Conservation (phyloP, 2,113 vertebrate species). For the Philantomba maxwellii region DNA sequence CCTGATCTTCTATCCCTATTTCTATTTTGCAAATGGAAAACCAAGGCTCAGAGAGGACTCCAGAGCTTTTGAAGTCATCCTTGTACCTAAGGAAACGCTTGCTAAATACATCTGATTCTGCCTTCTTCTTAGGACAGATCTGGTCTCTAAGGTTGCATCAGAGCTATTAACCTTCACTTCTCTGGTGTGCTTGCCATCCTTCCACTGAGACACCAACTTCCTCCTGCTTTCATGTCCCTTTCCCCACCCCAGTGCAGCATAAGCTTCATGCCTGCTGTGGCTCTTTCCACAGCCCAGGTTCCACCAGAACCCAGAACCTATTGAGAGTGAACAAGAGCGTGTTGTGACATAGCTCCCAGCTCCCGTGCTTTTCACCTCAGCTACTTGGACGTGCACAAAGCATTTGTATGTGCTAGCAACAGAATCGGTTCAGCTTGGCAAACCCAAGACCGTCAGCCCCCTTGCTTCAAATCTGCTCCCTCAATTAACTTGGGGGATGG, state of each 20-base stretch:
- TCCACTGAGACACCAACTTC: background rate
- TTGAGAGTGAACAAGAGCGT: background rate
- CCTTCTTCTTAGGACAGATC: background rate
- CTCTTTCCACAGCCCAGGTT: background rate
- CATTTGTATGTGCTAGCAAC: background rate
- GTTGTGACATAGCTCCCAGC: background rate
- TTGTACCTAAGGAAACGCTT: background rate
- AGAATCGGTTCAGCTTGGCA: background rate
- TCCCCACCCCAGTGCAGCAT: background rate
- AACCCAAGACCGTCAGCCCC: background rate
- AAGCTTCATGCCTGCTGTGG: background rate
- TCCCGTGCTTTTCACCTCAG: background rate
- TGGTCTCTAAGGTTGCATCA: background rate
- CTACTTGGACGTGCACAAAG: background rate
- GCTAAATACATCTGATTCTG: background rate
- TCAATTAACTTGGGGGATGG: background rate
- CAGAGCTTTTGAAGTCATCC: background rate
- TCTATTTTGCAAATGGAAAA: background rate
- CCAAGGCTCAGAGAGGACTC: background rate
- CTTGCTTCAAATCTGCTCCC: background rate
- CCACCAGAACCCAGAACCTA: background rate
- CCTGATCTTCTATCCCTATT: background rate
- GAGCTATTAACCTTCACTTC: background rate
- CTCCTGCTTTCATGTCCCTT: background rate
- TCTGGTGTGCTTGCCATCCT: background rate